phyloP scores from a whole-genome alignment of 2,888 invertebrate genomes.

The Diarsia rubi region DNA sequence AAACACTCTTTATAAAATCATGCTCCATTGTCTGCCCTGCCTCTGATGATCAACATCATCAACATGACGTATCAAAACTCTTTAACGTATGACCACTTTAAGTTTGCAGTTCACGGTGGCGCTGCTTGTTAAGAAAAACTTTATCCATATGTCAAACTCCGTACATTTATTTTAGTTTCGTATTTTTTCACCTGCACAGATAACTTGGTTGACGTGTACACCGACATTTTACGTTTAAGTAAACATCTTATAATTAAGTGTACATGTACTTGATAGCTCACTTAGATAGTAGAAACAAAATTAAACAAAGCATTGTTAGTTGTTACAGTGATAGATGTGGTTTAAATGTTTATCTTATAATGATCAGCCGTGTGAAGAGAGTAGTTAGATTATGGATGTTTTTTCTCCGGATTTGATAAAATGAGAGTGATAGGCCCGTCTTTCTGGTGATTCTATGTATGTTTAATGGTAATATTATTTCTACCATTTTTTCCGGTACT shows the following conservation, averaged over 20 bases:
- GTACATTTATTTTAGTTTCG: not conserved
- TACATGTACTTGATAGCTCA: slow-evolving; percentile 60
- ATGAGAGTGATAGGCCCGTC: not conserved
- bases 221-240: slow-evolving; percentile 54
- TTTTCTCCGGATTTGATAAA: slow-evolving; percentile 15
- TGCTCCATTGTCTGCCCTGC: slow-evolving; percentile 68
- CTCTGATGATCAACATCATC: slow-evolving; percentile 56
- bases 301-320: slow-evolving; percentile 54
- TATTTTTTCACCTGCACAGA: not conserved
- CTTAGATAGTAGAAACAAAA: slow-evolving; percentile 58
- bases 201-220: slow-evolving; percentile 15
- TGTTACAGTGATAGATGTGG: slow-evolving; percentile 53
- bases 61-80: slow-evolving; percentile 54
- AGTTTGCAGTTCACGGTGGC: not conserved
- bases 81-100: not conserved
- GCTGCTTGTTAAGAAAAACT: not conserved
- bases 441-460: slow-evolving; percentile 9
- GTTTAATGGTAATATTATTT: not conserved
- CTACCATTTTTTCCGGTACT: not conserved
- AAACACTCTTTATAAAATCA: slow-evolving; percentile 73
- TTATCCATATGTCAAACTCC: not conserved
- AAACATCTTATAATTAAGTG: slow-evolving; percentile 59
- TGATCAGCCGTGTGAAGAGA: slow-evolving; percentile 39
- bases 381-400: not conserved
- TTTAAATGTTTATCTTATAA: slow-evolving; percentile 44